Conservation (phyloP, 2,888 invertebrate species). For the Pinctada fucata region DNA sequence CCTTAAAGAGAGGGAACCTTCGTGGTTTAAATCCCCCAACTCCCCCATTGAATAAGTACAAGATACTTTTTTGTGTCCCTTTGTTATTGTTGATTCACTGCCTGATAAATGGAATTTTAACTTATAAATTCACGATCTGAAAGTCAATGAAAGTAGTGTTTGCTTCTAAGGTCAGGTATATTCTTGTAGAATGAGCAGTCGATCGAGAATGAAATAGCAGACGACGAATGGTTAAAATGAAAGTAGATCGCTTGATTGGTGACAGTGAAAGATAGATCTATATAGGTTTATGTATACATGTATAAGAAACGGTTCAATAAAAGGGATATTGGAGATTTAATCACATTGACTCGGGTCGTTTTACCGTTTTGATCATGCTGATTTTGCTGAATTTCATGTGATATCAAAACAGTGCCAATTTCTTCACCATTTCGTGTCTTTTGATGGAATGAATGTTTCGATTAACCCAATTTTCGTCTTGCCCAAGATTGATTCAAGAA, state of each 20-base stretch:
- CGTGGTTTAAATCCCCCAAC: constrained; percentile 2
- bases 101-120: not conserved
- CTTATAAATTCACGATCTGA: not conserved
- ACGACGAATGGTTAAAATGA: not conserved
- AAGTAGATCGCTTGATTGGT: not conserved
- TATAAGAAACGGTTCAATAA: too few species aligned
- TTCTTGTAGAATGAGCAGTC: not conserved
- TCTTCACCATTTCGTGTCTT: too few species aligned
- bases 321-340: too few species aligned
- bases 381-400: too few species aligned
- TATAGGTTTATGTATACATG: too few species aligned
- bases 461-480: too few species aligned
- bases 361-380: too few species aligned
- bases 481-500: too few species aligned
- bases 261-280: not conserved
- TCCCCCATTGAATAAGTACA: not conserved
- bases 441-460: too few species aligned
- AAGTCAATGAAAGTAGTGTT: too few species aligned
- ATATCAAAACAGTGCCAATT: too few species aligned
- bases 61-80: not conserved
- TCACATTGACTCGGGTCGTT: too few species aligned
- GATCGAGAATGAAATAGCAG: not conserved
- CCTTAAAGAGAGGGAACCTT: not conserved
- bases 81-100: not conserved
- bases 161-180: not conserved